A percentile compares a stretch with the other conserved stretches of the same genome.
Conservation (phyloP, 2,113 vertebrate species). For the Anarhynchus alexandrinus region DNA sequence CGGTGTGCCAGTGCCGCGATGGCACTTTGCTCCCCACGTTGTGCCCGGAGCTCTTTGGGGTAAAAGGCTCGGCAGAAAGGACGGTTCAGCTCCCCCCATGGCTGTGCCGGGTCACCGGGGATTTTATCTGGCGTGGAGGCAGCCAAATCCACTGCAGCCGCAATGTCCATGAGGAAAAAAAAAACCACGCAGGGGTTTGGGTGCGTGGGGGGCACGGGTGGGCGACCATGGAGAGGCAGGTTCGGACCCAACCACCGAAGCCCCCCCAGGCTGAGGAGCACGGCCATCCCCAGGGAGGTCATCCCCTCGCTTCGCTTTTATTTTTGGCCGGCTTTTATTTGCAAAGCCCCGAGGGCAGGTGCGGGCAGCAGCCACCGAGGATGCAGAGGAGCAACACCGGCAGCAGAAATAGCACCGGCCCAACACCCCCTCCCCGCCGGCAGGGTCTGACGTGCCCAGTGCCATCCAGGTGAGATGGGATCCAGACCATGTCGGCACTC, state of each 20-base stretch:
- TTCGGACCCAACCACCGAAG: background rate
- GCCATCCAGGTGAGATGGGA: fast-evolving
- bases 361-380: background rate
- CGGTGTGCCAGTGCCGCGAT: fast-evolving
- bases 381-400: background rate
- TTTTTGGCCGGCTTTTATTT: background rate
- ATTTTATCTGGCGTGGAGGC: background rate
- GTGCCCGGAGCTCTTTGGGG: background rate
- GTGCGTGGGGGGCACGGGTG: too few species aligned
- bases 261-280: background rate
- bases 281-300: background rate
- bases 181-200: fast-evolving
- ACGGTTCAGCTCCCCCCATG: background rate
- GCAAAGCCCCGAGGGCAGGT: background rate
- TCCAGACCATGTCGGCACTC: fast-evolving
- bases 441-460: background rate
- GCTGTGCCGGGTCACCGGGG: background rate
- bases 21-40: background rate
- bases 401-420: background rate
- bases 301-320: background rate
- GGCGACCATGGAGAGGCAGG: background rate
- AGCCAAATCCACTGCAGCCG: background rate
- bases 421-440: background rate
- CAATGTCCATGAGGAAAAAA: background rate
- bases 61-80: background rate